A percentile compares a stretch with the other conserved stretches of the same genome.
Evolutionary conservation across 2,888 invertebrate species (phyloP).

Genomic region (Cotesia congregata): DNA sequence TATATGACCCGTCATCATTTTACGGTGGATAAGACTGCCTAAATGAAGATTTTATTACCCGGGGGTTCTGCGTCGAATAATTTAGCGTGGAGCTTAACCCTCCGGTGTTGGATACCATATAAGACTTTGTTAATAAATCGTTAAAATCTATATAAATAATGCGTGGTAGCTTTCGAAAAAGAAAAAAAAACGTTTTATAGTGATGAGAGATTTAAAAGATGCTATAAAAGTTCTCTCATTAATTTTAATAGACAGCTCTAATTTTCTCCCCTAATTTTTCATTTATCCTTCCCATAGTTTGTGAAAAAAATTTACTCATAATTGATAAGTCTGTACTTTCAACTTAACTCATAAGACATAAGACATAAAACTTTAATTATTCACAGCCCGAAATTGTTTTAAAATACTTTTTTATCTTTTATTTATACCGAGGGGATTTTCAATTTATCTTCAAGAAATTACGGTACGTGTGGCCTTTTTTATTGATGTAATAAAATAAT

Average conservation of each 20-base stretch:
- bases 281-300: background rate
- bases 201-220: background rate
- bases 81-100: conserved; percentile 2
- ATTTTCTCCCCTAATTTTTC: background rate
- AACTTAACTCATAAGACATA: no score
- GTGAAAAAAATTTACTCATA: background rate
- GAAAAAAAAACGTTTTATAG: background rate
- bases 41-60: conserved; percentile 8
- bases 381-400: no score
- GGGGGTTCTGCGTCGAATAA: background rate
- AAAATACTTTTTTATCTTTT: no score
- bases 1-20: conserved; percentile 7
- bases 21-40: background rate
- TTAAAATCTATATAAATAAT: conserved; percentile 1
- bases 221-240: background rate
- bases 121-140: background rate
- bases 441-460: no score
- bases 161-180: background rate
- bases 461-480: no score
- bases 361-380: no score
- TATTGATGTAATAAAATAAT: no score
- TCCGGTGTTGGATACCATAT: background rate
- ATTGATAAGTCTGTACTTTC: background rate
- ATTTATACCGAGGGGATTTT: no score
- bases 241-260: background rate